phyloP scores from a whole-genome alignment of 64 coral and sea anemone genomes.

The Actinia tenebrosa region DNA sequence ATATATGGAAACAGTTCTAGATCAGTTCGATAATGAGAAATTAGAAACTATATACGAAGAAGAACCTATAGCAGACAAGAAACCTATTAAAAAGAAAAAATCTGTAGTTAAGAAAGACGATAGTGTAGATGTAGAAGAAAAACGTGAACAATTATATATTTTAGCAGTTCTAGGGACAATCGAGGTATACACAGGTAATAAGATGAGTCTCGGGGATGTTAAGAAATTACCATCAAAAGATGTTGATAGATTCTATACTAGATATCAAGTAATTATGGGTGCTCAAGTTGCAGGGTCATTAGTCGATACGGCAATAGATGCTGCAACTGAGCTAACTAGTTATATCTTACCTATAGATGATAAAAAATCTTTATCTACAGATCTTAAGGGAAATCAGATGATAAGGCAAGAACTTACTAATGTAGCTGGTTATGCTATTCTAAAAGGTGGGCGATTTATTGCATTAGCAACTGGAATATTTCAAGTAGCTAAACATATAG shows the following conservation, averaged over 20 bases:
- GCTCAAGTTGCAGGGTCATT: neutral
- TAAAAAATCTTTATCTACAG: neutral
- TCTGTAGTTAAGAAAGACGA: neutral
- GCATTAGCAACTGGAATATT: constrained; percentile 21
- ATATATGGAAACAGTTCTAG: neutral
- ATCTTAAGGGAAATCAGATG: neutral
- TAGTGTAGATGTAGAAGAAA: neutral
- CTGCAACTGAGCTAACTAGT: neutral
- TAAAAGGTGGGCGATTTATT: constrained; percentile 7
- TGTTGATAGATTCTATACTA: neutral
- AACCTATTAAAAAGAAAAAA: neutral
- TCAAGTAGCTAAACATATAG: neutral
- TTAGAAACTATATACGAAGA: neutral
- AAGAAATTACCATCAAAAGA: neutral
- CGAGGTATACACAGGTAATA: neutral
- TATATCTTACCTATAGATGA: neutral
- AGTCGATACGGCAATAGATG: neutral
- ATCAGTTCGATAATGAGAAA: constrained; percentile 2
- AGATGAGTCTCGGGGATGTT: neutral
- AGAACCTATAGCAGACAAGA: neutral
- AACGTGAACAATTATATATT: neutral
- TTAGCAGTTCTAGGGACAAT: neutral
- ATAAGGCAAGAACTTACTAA: constrained; percentile 10
- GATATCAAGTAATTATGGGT: neutral
- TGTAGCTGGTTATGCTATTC: neutral